Evolutionary conservation across 2,797 vertebrate species (phyloP), one percentile per base, ranked within the genome.

Genomic region (Adelosebastes latens): DNA sequence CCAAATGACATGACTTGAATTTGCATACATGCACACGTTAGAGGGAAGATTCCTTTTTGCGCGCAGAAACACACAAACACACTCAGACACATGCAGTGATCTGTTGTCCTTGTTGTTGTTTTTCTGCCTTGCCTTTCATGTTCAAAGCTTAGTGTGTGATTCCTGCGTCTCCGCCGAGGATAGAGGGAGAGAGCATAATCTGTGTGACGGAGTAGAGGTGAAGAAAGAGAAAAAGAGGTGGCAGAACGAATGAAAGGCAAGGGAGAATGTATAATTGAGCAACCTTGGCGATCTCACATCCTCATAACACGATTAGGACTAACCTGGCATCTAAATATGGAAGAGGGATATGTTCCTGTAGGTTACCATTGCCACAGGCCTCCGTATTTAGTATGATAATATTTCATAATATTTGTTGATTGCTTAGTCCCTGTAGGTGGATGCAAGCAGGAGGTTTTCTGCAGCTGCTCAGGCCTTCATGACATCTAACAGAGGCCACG

Each of bases 91-190:
- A 86, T 72, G 82, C 80, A 82, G 82, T 84, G 89, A 92, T 94
- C 89, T 89, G 81, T 86, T 92, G 80, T 92, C 83, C 89, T 90
- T 86, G 90, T 94, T 94, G 90, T 94, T 94, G 89, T 94, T 93
- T 89, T 90, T 90, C 86, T 82, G 79, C 84, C 68, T 85, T 85
- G 85, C 83, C 89, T 95, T 96, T 96, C 91, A 95, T 96, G 95
- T 96, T 96, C 92, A 95, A 95, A 96, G 95, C 94, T 90, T 86
- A 83, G 83, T 70, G 85, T 91, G 81, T 87, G 89, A 94, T 91
- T 94, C 79, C 88, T 88, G 82, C 84, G 80, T 87, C 86, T 91
- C 88, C 81, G 59, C 89, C 8, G 89, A 88, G 92, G 91, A 92
- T 81, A 85, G 87, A 90, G 86, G 60, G 84, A 91, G 85, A 78